These are phyloP conservation scores for Eudemis profundana DNA, from an alignment of 2,888 invertebrate genomes.

Conservation along the genomic window DNA sequence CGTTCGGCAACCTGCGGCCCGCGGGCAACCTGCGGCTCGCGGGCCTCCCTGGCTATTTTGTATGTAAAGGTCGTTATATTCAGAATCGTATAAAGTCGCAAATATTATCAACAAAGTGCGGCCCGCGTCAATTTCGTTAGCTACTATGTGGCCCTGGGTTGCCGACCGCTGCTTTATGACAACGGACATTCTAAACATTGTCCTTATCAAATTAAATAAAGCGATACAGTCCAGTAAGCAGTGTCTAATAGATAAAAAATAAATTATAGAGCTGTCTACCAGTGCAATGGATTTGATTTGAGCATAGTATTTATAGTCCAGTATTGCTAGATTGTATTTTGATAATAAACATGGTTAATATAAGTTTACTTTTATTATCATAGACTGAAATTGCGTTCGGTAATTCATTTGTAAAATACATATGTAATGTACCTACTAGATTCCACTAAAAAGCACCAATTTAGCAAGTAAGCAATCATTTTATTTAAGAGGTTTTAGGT, in stretches of 20 bases:
- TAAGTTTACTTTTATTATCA: slow-evolving; percentile 12
- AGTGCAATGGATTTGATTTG: slow-evolving; percentile 29
- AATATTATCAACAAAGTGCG: no score
- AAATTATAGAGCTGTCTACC: slow-evolving; percentile 1
- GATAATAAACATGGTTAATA: slow-evolving; percentile 17
- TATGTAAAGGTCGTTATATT: no score
- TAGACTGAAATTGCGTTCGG: slow-evolving; percentile 13
- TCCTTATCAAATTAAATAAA: neutral
- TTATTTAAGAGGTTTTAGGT: slow-evolving; percentile 25
- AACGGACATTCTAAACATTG: neutral
- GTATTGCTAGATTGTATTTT: slow-evolving; percentile 18
- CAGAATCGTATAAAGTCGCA: no score
- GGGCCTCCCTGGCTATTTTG: no score
- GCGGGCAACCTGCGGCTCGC: no score
- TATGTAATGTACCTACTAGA: slow-evolving; percentile 5
- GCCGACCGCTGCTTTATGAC: neutral
- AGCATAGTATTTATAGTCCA: slow-evolving; percentile 12
- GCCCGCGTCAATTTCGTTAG: no score
- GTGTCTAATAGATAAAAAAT: neutral
- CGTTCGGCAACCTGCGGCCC: no score
- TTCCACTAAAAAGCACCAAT: slow-evolving; percentile 30
- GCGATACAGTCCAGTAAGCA: slow-evolving; percentile 9
- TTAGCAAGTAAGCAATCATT: slow-evolving; percentile 29
- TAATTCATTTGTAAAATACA: slow-evolving; percentile 10
- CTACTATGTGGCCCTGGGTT: no score